A percentile compares a stretch with the other conserved stretches of the same genome.
Conservation (phyloP, 2,113 vertebrate species). For the Sturnus vulgaris region DNA sequence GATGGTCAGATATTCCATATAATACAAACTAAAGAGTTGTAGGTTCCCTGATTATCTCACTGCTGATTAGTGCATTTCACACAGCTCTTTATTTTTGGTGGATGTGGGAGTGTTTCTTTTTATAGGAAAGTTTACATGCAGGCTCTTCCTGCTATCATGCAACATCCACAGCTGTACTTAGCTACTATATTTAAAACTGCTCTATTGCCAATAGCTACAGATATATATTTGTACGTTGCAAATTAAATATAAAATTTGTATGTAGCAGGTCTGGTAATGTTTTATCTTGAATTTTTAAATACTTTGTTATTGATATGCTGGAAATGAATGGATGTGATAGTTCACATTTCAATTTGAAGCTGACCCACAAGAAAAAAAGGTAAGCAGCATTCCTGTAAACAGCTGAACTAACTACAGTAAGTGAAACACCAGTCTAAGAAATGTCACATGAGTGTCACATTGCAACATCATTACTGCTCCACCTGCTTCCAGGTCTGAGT, state of each 20-base stretch:
- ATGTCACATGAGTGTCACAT: not conserved
- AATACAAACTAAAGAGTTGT: not conserved
- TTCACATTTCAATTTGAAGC: not conserved
- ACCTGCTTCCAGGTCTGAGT: not conserved
- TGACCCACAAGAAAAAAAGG: not conserved
- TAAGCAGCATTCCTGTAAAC: not conserved
- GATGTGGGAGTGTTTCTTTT: not conserved
- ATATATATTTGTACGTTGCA: not conserved
- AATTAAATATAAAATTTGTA: not conserved
- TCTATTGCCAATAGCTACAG: not conserved
- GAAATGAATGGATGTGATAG: not conserved
- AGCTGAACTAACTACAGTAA: not conserved
- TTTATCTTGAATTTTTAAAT: not conserved
- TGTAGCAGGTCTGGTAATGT: not conserved
- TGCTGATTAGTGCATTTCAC: not conserved
- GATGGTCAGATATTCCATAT: not conserved
- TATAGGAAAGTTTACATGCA: not conserved
- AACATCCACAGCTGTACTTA: not conserved
- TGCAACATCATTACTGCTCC: not conserved
- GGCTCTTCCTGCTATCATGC: not conserved
- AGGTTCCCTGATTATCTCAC: not conserved
- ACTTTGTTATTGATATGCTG: not conserved
- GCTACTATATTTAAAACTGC: not conserved
- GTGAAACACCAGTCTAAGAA: not conserved
- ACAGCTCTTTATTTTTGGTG: not conserved